phyloP scores from a whole-genome alignment of 1,140 invertebrate species.

The Sycobia sp. region DNA sequence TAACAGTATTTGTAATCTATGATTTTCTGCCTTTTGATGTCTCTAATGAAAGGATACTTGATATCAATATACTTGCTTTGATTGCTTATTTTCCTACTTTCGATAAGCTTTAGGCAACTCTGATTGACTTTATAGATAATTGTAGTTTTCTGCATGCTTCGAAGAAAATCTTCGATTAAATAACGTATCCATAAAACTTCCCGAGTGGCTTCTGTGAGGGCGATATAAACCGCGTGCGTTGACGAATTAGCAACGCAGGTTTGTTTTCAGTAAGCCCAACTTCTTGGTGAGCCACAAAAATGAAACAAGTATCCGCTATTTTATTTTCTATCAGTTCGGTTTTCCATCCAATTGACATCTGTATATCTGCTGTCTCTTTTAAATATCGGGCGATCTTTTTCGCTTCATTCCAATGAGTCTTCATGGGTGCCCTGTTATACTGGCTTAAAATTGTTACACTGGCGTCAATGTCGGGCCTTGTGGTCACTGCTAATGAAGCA shows the following conservation, averaged over 20 bases:
- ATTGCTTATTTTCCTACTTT: not conserved
- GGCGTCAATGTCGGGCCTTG: conserved; percentile 50
- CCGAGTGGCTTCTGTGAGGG: conserved; percentile 1
- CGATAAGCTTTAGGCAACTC: conserved; percentile 4
- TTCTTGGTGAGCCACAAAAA: conserved; percentile 30
- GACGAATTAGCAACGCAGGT: conserved; percentile 38
- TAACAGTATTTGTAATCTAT: too few species aligned
- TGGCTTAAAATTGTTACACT: conserved; percentile 45
- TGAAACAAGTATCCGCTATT: conserved; percentile 35
- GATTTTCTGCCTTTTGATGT: too few species aligned
- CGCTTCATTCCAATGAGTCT: conserved; percentile 43
- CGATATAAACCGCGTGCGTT: conserved; percentile 34
- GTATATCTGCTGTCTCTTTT: conserved; percentile 24
- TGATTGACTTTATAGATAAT: conserved; percentile 11
- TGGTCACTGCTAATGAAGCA: conserved; percentile 47
- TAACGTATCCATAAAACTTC: conserved; percentile 7
- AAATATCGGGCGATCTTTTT: conserved; percentile 48
- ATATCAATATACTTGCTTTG: not conserved
- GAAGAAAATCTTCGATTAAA: conserved; percentile 1
- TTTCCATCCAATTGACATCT: not conserved
- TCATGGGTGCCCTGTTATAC: conserved; percentile 38
- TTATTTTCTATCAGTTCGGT: too few species aligned
- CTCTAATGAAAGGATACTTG: too few species aligned
- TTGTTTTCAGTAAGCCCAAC: too few species aligned
- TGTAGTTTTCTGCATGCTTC: not conserved